These are phyloP conservation scores for Pollachius pollachius DNA, from an alignment of 2,113 vertebrate genomes.

Conservation along the genomic window DNA sequence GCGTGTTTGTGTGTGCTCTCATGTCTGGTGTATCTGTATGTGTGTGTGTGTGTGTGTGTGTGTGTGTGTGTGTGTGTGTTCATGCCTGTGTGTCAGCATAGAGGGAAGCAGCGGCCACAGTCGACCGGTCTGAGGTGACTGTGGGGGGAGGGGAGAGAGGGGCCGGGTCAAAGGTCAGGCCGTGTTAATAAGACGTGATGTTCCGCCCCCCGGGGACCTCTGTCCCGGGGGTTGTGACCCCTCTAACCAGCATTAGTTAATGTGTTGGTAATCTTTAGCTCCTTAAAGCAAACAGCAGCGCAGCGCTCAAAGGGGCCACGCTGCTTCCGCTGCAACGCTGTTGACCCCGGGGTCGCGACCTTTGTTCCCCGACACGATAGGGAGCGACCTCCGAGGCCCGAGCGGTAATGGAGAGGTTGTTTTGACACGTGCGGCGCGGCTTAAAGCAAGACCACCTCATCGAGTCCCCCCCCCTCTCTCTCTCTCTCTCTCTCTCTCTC, in stretches of 20 bases:
- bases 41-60: constrained; percentile 6
- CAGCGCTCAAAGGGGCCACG: constrained; percentile 78
- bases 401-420: constrained; percentile 86
- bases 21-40: constrained; percentile 14
- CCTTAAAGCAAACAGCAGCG: constrained; percentile 88
- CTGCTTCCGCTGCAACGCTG: constrained; percentile 83
- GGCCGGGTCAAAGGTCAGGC: constrained; percentile 70
- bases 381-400: constrained; percentile 84
- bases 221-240: constrained; percentile 80
- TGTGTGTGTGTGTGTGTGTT: constrained; percentile 7
- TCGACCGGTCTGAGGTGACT: constrained; percentile 53
- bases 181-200: constrained; percentile 72
- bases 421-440: constrained; percentile 84
- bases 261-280: constrained; percentile 92
- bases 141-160: constrained; percentile 37
- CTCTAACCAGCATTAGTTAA: constrained; percentile 89
- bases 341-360: constrained; percentile 85
- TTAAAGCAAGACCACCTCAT: constrained; percentile 63
- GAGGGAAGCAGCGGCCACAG: constrained; percentile 53
- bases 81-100: constrained; percentile 22
- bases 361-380: constrained; percentile 83
- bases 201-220: constrained; percentile 63
- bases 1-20: no score
- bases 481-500: constrained; percentile 8
- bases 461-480: constrained; percentile 28